Evolutionary conservation across 1,140 invertebrate genomes (phyloP).

Genomic region (Trichonephila clavata): DNA sequence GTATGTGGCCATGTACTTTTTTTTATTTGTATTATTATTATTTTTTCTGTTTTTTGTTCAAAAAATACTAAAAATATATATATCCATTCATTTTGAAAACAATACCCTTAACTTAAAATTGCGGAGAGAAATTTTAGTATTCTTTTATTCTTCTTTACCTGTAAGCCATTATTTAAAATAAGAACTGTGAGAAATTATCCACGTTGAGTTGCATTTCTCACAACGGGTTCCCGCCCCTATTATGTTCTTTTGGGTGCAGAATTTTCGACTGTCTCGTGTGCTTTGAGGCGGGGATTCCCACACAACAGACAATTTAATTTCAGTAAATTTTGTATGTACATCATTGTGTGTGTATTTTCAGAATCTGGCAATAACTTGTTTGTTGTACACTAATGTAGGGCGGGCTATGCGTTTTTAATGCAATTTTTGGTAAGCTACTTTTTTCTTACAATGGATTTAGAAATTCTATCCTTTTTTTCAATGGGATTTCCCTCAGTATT

Average conservation of each 20-base stretch:
- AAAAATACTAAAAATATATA: not conserved
- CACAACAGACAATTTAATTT: not conserved
- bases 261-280: not conserved
- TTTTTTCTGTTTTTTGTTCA: not conserved
- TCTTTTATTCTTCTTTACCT: not conserved
- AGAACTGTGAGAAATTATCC: not conserved
- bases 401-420: too few relatives aligned
- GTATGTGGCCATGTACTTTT: not conserved
- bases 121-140: not conserved
- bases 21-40: too few relatives aligned
- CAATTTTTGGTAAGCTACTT: too few relatives aligned
- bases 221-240: not conserved
- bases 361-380: too few relatives aligned
- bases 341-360: not conserved
- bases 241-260: not conserved
- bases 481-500: too few relatives aligned
- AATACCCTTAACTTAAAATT: not conserved
- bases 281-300: not conserved
- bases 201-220: not conserved
- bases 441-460: too few relatives aligned
- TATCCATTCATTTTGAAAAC: not conserved
- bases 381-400: too few relatives aligned
- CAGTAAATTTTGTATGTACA: not conserved
- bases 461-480: too few relatives aligned
- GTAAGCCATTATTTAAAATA: not conserved